These are phyloP conservation scores for Scomber japonicus DNA, from an alignment of 2,113 vertebrate genomes.

Conservation along the genomic window DNA sequence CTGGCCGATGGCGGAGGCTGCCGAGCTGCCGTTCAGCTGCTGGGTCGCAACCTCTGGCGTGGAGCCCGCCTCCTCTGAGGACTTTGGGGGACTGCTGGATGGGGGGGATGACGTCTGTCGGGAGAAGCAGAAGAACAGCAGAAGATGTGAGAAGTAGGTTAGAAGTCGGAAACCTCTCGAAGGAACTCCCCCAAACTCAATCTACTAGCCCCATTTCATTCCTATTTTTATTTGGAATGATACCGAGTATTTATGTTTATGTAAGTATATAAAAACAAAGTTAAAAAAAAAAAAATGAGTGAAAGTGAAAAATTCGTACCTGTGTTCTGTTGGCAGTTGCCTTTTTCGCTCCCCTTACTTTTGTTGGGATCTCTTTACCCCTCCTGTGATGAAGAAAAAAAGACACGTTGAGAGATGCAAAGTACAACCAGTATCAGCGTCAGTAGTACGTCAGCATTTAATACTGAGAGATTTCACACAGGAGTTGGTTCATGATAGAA, in stretches of 20 bases:
- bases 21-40: conserved; percentile 90
- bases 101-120: conserved; percentile 77
- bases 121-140: background rate
- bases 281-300: background rate
- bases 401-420: background rate
- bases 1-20: conserved; percentile 83
- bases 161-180: no score
- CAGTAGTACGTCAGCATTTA: background rate
- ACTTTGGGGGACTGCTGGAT: conserved; percentile 86
- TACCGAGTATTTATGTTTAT: no score
- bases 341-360: conserved; percentile 88
- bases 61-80: conserved; percentile 81
- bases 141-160: background rate
- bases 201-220: no score
- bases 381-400: conserved; percentile 77
- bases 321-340: conserved; percentile 81
- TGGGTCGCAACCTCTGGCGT: conserved; percentile 76
- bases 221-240: no score
- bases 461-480: background rate
- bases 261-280: no score
- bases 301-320: conserved; percentile 63
- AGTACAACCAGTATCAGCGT: background rate
- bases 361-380: conserved; percentile 87
- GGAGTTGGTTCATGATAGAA: no score
- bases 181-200: no score